A percentile compares a stretch with the other conserved stretches of the same genome.
These are phyloP conservation scores for Calidris pugnax DNA, from an alignment of 2,113 vertebrate species.

Conservation along the genomic window DNA sequence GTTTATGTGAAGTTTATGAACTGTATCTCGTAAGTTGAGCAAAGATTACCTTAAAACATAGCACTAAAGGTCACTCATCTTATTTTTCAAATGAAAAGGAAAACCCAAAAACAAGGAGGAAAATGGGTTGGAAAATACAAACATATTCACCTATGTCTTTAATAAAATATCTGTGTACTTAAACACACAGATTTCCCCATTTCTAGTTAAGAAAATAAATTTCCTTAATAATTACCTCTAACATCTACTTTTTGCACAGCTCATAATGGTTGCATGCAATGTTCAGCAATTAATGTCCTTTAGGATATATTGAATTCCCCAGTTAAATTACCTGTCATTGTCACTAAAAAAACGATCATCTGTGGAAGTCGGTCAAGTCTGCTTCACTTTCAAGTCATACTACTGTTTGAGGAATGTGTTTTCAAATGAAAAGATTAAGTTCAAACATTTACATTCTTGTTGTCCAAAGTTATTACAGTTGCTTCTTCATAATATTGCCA, in stretches of 20 bases:
- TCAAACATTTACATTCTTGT: background rate
- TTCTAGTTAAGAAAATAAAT: background rate
- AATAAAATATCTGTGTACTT: background rate
- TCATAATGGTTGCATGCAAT: background rate
- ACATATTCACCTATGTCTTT: background rate
- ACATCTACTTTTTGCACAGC: background rate
- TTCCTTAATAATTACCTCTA: background rate
- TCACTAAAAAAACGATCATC: background rate
- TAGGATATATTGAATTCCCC: constrained; percentile 17
- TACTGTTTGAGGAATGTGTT: background rate
- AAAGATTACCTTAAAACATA: constrained; percentile 53
- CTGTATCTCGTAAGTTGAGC: constrained; percentile 62
- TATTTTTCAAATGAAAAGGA: background rate
- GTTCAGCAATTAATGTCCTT: constrained; percentile 31
- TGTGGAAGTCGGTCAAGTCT: background rate
- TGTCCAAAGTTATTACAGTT: background rate
- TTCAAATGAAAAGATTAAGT: constrained; percentile 1
- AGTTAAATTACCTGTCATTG: constrained; percentile 9
- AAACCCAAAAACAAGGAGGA: background rate
- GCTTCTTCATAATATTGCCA: background rate
- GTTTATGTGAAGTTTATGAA: constrained; percentile 70
- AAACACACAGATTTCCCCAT: background rate
- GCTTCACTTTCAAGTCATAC: background rate
- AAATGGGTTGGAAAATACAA: background rate
- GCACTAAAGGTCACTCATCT: background rate